Percentiles rank a stretch among this genome's conserved stretches.
Conservation (phyloP, 2,888 invertebrate genomes). For the Mythimna impura region DNA sequence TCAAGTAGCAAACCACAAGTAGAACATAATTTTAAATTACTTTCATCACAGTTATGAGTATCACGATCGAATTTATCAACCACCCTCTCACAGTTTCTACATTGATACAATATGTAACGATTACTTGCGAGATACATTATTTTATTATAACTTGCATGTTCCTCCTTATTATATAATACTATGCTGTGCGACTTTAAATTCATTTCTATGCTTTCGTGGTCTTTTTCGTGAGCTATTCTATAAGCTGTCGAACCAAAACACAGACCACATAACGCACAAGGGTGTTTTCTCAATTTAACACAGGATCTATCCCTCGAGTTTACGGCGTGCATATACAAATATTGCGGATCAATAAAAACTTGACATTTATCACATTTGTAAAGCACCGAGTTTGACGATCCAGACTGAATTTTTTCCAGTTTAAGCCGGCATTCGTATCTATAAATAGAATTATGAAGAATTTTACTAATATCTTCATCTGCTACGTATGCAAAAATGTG, state of each 20-base stretch:
- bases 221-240: constrained; percentile 72
- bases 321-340: constrained; percentile 72
- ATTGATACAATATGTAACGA: constrained; percentile 77
- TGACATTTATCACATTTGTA: constrained; percentile 80
- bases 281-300: constrained; percentile 68
- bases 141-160: constrained; percentile 70
- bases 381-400: constrained; percentile 69
- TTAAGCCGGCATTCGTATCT: constrained; percentile 78
- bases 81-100: constrained; percentile 77
- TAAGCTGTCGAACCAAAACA: constrained; percentile 70
- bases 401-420: constrained; percentile 77
- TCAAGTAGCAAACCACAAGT: constrained; percentile 76
- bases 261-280: constrained; percentile 76
- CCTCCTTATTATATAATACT: constrained; percentile 74
- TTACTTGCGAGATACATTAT: constrained; percentile 63
- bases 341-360: constrained; percentile 70
- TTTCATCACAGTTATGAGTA: constrained; percentile 71
- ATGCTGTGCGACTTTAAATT: constrained; percentile 72
- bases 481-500: constrained; percentile 75
- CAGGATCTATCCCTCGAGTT: constrained; percentile 59
- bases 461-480: constrained; percentile 61
- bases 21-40: constrained; percentile 71
- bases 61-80: constrained; percentile 69
- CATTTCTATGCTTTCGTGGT: constrained; percentile 68
- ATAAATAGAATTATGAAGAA: constrained; percentile 77